Percentiles rank a stretch among this genome's conserved stretches.
These are phyloP conservation scores for Lasioglossum figueresi DNA, from an alignment of 2,888 invertebrate species.

Conservation along the genomic window DNA sequence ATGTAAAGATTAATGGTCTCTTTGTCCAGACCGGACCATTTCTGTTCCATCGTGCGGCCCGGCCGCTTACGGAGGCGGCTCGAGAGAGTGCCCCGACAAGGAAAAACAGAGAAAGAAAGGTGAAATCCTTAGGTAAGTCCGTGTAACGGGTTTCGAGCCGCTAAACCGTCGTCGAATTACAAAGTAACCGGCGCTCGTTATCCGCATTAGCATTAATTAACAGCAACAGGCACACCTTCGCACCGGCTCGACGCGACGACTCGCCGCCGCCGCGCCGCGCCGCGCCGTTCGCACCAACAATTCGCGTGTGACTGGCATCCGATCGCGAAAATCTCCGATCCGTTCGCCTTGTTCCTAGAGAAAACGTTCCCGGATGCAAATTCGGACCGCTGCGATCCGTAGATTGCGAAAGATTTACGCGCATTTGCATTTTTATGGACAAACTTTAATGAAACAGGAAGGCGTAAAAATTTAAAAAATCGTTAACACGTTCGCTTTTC, in stretches of 20 bases:
- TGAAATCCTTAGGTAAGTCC: conserved; percentile 61
- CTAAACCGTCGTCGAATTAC: conserved; percentile 68
- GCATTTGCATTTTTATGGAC: conserved; percentile 2
- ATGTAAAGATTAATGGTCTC: conserved; percentile 54
- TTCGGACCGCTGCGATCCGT: not conserved
- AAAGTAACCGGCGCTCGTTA: conserved; percentile 69
- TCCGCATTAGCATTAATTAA: conserved; percentile 70
- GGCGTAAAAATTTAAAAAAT: not conserved
- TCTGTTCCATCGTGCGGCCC: conserved; percentile 39
- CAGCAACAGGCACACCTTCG: conserved; percentile 48
- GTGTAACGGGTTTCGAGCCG: conserved; percentile 66
- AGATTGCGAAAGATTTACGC: not conserved
- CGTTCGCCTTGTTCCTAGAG: not conserved
- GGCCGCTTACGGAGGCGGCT: conserved; percentile 16
- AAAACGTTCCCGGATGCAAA: not conserved
- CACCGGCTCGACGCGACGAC: conserved; percentile 17
- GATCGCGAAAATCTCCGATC: not conserved
- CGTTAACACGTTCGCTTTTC: not conserved
- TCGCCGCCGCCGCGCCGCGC: not conserved
- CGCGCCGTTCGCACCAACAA: not conserved
- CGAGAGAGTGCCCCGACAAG: conserved; percentile 25
- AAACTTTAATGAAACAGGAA: not conserved
- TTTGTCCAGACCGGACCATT: conserved; percentile 49
- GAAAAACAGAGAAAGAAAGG: conserved; percentile 50
- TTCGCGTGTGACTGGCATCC: conserved; percentile 15